Base-by-base conservation (phyloP, 2,113 vertebrate species). In the Larimichthys polyactis region DNA sequence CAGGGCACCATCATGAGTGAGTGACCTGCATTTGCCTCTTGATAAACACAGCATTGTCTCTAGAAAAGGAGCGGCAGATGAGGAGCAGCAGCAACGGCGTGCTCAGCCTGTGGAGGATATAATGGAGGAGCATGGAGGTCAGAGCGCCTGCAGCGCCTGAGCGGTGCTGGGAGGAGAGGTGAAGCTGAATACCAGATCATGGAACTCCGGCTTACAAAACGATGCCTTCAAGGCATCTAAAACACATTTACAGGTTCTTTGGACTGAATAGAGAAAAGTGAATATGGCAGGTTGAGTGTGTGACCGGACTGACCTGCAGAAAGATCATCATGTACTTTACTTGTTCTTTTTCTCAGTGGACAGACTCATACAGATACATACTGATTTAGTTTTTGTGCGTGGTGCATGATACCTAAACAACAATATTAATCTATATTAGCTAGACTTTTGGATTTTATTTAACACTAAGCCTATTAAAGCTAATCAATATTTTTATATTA, bases 191-290 rank as follows among this genome's bases (percentile, higher is more conserved):
- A 43, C 62, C 48, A 55, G 69, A 63, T 63, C 52, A 74, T 64
- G 40, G 16, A 65, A 70, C 48, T 68, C 44, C 22, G 40, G 55
- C 81, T 62, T 62, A 74, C n/a, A 74, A 44, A 84, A 74, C 54
- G 32, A 73, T 74, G 64, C 57, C 70, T 74, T 79, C 49, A 67
- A 62, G 81, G 67, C 58, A 36, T 48, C 71, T 19, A 49, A 74
- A 65, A 63, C 48, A 49, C 52, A 66, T 51, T 63, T 70, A 19
- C 59, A 71, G 24, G 49, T 64, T 48, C 27, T 40, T 27, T 49
- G 12, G 20, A n/a, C 11, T 51, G 29, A 65, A 12, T 0, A 65
- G 20, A 65, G 43, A n/a, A 57, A 71, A 14, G 5, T 55, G n/a
- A 12, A 57, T 58, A 27, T 48, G 58, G 57, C 12, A 51, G 40